These are phyloP conservation scores for Lepeophtheirus nordmannii DNA, from an alignment of 2,888 invertebrate genomes.

Conservation along the genomic window DNA sequence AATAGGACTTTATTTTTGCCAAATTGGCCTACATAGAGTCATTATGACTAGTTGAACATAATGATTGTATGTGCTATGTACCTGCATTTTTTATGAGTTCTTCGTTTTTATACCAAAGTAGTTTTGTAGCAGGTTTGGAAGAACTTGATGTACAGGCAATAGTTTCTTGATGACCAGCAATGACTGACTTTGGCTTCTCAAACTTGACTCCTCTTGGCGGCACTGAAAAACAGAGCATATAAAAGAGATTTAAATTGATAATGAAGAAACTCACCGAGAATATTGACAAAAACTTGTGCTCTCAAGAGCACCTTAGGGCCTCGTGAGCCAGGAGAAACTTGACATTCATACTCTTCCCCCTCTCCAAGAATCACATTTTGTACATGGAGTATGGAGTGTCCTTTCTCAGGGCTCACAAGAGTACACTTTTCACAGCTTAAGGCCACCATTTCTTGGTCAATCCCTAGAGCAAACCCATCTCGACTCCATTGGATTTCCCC, in stretches of 20 bases:
- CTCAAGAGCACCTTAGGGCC: slow-evolving; percentile 4
- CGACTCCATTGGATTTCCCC: slow-evolving; percentile 20
- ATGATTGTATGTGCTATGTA: too few relatives aligned
- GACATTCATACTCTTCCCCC: slow-evolving; percentile 15
- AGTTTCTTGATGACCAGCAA: background rate
- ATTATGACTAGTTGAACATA: too few relatives aligned
- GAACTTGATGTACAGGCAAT: slow-evolving; percentile 1
- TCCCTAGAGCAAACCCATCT: slow-evolving; percentile 20
- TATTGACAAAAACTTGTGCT: slow-evolving; percentile 3
- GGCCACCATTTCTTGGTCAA: background rate
- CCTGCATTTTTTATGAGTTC: slow-evolving; percentile 11
- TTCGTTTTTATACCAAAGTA: slow-evolving; percentile 13
- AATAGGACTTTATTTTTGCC: too few relatives aligned
- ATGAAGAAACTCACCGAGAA: slow-evolving; percentile 16
- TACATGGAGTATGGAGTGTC: slow-evolving; percentile 5
- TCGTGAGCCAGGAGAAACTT: slow-evolving; percentile 7
- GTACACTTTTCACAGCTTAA: background rate
- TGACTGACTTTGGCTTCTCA: background rate
- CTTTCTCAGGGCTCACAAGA: background rate
- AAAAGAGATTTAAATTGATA: background rate
- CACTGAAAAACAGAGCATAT: slow-evolving; percentile 1
- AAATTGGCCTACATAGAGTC: too few relatives aligned
- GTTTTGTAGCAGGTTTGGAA: background rate
- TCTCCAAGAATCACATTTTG: slow-evolving; percentile 9
- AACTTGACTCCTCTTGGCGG: background rate